Conservation (phyloP, 2,888 invertebrate species). For the Melitaea athalia region DNA sequence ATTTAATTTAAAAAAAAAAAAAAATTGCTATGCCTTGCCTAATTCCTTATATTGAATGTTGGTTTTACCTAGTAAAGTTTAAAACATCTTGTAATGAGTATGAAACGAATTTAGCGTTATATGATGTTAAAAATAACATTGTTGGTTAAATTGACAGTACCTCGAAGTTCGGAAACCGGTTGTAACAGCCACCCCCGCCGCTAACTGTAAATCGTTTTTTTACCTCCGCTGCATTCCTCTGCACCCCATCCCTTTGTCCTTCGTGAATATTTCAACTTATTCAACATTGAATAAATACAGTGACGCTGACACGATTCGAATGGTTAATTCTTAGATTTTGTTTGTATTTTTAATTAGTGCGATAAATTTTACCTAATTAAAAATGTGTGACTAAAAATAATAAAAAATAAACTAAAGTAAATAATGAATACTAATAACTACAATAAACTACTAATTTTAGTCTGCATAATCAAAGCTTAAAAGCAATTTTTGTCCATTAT, state of each 20-base stretch:
- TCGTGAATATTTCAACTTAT: constrained; percentile 29
- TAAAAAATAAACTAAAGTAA: too few relatives aligned
- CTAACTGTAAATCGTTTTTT: constrained; percentile 76
- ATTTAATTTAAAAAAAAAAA: too few relatives aligned
- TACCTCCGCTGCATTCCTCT: constrained; percentile 71
- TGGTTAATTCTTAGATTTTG: too few relatives aligned
- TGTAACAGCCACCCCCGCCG: constrained; percentile 56
- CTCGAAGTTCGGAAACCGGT: constrained; percentile 59
- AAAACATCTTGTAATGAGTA: neutral
- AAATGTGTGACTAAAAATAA: neutral
- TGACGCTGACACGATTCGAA: neutral
- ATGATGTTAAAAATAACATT: constrained; percentile 49
- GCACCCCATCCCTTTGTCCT: constrained; percentile 64
- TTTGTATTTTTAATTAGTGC: too few relatives aligned
- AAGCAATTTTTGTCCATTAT: too few relatives aligned
- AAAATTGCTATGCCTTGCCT: too few relatives aligned
- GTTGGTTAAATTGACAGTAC: constrained; percentile 59
- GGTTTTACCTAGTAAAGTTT: neutral
- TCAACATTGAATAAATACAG: constrained; percentile 18
- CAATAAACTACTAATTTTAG: too few relatives aligned
- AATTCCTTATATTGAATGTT: neutral
- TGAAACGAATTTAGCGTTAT: constrained; percentile 4
- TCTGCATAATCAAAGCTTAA: too few relatives aligned
- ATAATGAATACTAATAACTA: too few relatives aligned
- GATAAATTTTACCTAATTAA: neutral